Evolutionary conservation across 2,113 vertebrate species (phyloP).

Genomic region (Limnothrissa miodon): DNA sequence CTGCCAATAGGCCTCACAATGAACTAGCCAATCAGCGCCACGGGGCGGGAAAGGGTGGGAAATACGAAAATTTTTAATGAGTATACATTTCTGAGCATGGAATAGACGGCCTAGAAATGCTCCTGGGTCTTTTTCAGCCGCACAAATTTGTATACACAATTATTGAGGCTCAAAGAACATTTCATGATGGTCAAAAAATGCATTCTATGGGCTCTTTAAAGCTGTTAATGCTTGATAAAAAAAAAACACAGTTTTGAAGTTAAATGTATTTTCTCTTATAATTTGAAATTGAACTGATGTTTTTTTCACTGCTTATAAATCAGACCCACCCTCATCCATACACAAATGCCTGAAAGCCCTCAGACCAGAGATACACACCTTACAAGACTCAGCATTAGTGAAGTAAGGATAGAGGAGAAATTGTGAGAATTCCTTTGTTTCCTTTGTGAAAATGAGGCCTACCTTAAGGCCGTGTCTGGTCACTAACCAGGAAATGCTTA

Average conservation of each 20-base stretch:
- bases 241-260: background rate
- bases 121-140: too few species aligned
- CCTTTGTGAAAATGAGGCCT: slow-evolving; percentile 20
- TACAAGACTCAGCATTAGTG: background rate
- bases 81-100: too few species aligned
- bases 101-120: too few species aligned
- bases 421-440: background rate
- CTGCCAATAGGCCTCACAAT: too few species aligned
- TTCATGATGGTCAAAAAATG: too few species aligned
- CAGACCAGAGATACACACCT: background rate
- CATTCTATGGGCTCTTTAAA: too few species aligned
- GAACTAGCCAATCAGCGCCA: too few species aligned
- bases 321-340: background rate
- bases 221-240: too few species aligned
- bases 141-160: too few species aligned
- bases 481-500: slow-evolving; percentile 67
- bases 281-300: background rate
- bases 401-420: background rate
- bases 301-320: background rate
- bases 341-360: background rate
- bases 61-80: too few species aligned
- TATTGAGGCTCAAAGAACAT: too few species aligned
- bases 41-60: too few species aligned
- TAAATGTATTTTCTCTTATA: background rate
- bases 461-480: slow-evolving; percentile 56